These are phyloP conservation scores for Amblyraja radiata DNA, from an alignment of 2,797 vertebrate species.

Conservation along the genomic window DNA sequence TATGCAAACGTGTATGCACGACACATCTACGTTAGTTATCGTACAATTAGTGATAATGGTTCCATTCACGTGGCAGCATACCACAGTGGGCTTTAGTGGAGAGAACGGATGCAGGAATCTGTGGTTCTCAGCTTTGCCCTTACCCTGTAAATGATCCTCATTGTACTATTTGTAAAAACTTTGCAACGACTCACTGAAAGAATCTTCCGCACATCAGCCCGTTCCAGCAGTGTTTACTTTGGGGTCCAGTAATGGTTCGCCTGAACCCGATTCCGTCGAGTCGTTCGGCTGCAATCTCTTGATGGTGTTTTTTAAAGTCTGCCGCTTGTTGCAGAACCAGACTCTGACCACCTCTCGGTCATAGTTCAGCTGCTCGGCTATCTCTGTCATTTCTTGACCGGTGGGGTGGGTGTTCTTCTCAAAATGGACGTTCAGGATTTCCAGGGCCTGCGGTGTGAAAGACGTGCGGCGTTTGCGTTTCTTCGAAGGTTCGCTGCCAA, in stretches of 20 bases:
- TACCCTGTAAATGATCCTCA: conserved; percentile 14
- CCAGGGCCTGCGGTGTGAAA: conserved; percentile 94
- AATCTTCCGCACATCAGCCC: not conserved
- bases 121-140: conserved; percentile 1
- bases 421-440: conserved; percentile 91
- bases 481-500: conserved; percentile 90
- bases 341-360: conserved; percentile 91
- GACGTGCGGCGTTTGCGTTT: conserved; percentile 91
- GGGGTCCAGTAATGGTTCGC: not conserved
- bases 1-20: not conserved
- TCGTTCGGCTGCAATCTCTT: conserved; percentile 56
- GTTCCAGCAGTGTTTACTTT: conserved; percentile 17
- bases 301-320: conserved; percentile 96
- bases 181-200: conserved; percentile 10
- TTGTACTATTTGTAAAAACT: conserved; percentile 7
- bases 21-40: not conserved
- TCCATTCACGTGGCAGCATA: not conserved
- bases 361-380: conserved; percentile 92
- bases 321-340: conserved; percentile 96
- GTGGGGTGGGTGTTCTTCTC: conserved; percentile 92
- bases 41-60: conserved; percentile 1
- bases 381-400: conserved; percentile 93
- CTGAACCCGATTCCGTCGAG: not conserved
- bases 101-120: not conserved
- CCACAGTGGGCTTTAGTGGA: not conserved